These are phyloP conservation scores for Indicator indicator DNA, from an alignment of 2,113 vertebrate species.

Conservation along the genomic window DNA sequence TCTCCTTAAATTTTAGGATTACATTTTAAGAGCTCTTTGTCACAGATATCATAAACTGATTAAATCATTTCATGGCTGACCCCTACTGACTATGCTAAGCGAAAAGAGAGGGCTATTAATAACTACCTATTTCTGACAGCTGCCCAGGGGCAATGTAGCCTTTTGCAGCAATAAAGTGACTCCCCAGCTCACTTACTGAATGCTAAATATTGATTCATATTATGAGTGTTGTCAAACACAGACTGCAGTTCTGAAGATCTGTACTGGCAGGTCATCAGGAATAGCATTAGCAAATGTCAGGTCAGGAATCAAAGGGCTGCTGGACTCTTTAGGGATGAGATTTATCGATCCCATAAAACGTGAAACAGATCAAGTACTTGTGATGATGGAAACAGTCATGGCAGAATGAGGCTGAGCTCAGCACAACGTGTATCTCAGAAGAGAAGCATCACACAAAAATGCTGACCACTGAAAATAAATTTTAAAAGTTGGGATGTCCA, in stretches of 20 bases:
- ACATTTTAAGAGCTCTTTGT: constrained; percentile 93
- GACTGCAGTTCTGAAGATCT: constrained; percentile 81
- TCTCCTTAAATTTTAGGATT: constrained; percentile 94
- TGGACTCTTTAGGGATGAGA: constrained; percentile 83
- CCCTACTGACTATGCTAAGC: constrained; percentile 91
- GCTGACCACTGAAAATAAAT: constrained; percentile 51
- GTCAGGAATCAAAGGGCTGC: constrained; percentile 83
- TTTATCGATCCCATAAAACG: constrained; percentile 82
- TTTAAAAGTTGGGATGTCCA: constrained; percentile 31
- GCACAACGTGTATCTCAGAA: constrained; percentile 53
- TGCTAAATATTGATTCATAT: constrained; percentile 88
- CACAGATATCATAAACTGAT: constrained; percentile 96
- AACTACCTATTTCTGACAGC: constrained; percentile 94
- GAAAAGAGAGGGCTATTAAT: constrained; percentile 88
- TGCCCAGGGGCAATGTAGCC: constrained; percentile 87
- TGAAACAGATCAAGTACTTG: constrained; percentile 82
- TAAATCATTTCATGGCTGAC: constrained; percentile 93
- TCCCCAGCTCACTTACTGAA: constrained; percentile 86
- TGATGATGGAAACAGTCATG: constrained; percentile 79
- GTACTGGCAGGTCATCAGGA: constrained; percentile 84
- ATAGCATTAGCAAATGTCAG: constrained; percentile 85
- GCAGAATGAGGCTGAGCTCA: constrained; percentile 83
- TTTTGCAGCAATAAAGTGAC: constrained; percentile 83
- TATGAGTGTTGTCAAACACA: constrained; percentile 88
- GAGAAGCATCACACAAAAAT: constrained; percentile 53